Conservation (phyloP, 2,113 vertebrate species). For the Trichomycterus rosablanca region DNA sequence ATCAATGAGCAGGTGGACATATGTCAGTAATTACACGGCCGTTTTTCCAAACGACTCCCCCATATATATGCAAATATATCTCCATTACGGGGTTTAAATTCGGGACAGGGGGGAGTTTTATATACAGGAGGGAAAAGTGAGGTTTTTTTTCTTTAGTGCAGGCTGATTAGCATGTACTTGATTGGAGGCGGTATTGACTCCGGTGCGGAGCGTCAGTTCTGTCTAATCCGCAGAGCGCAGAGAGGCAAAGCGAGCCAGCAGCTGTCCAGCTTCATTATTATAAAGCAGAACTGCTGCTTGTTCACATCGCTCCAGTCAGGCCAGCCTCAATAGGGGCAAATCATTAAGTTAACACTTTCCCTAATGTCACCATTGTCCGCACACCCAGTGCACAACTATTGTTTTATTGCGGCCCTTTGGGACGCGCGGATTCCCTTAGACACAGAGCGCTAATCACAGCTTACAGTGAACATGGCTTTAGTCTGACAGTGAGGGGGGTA, state of each 20-base stretch:
- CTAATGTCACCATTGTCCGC: conserved; percentile 82
- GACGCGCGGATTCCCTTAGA: conserved; percentile 68
- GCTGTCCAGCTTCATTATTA: conserved; percentile 81
- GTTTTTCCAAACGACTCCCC: conserved; percentile 59
- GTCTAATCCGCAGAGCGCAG: conserved; percentile 76
- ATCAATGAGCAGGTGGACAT: conserved; percentile 94
- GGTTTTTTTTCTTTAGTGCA: conserved; percentile 66
- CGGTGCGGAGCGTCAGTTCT: conserved; percentile 69
- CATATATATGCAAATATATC: conserved; percentile 68
- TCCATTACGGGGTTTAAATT: conserved; percentile 66
- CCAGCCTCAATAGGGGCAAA: conserved; percentile 75
- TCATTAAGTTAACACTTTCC: conserved; percentile 91
- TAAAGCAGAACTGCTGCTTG: conserved; percentile 77
- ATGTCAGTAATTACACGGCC: conserved; percentile 87
- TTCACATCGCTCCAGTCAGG: conserved; percentile 79
- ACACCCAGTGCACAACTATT: conserved; percentile 57
- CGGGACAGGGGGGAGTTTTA: conserved; percentile 46
- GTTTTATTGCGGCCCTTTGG: conserved; percentile 72
- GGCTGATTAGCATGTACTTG: conserved; percentile 74
- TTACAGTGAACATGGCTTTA: conserved; percentile 30
- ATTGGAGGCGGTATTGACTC: conserved; percentile 74
- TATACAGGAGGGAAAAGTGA: conserved; percentile 33
- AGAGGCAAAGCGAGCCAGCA: conserved; percentile 76
- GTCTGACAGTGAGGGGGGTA: not conserved
- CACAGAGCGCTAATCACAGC: conserved; percentile 38